These are phyloP conservation scores for Hexactinellida sp. DNA, from an alignment of 37 sponge, comb jelly and placozoan genomes.

Conservation along the genomic window DNA sequence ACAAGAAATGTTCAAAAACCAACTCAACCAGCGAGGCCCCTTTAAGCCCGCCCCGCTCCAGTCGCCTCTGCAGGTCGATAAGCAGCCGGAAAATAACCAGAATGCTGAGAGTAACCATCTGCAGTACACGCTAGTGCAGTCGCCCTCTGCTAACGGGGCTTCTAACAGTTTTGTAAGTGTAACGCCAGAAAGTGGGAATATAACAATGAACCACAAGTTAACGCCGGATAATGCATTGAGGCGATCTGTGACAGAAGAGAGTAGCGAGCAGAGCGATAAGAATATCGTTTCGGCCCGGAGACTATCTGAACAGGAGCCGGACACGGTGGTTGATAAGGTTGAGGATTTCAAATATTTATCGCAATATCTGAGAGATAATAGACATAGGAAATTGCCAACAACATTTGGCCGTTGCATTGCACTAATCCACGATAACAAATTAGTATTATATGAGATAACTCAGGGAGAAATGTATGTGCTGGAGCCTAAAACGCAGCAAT, in stretches of 20 bases:
- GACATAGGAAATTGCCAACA: constrained; percentile 4
- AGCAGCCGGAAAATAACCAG: not conserved
- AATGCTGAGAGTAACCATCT: not conserved
- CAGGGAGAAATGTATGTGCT: constrained; percentile 13
- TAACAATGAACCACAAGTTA: not conserved
- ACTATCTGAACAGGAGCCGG: not conserved
- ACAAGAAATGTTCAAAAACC: not conserved
- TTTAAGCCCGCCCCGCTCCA: not conserved
- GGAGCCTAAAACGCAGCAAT: constrained; percentile 12
- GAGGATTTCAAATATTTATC: constrained; percentile 11
- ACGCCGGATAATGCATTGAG: not conserved
- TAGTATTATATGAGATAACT: constrained; percentile 14
- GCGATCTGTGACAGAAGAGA: not conserved
- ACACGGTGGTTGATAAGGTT: not conserved
- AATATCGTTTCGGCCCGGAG: not conserved
- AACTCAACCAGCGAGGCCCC: not conserved
- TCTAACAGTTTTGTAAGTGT: not conserved
- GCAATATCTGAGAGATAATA: constrained; percentile 15
- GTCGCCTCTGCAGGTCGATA: not conserved
- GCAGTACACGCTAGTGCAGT: not conserved
- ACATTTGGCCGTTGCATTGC: constrained; percentile 7
- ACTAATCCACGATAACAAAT: not conserved
- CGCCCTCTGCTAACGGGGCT: not conserved
- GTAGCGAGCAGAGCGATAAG: not conserved
- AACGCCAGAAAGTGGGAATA: not conserved